Evolutionary conservation across 1,140 invertebrate genomes (phyloP).

Genomic region (Pseudoatta argentina): DNA sequence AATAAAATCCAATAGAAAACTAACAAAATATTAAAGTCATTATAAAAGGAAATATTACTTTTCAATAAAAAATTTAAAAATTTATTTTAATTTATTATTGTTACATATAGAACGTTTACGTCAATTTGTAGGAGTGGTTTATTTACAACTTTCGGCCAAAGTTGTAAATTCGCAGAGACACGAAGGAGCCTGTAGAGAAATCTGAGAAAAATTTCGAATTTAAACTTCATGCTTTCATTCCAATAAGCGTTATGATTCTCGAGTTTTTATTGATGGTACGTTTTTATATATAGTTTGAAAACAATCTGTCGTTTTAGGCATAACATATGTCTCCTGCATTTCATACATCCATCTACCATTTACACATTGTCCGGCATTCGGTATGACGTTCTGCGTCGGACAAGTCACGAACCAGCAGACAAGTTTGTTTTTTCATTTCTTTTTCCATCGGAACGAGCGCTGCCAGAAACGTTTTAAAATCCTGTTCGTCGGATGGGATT

Average conservation of each 20-base stretch:
- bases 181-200: background rate
- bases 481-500: slow-evolving; percentile 55
- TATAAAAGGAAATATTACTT: no score
- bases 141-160: no score
- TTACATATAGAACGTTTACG: no score
- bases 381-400: slow-evolving; percentile 38
- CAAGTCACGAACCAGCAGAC: slow-evolving; percentile 52
- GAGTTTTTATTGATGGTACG: slow-evolving; percentile 1
- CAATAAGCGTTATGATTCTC: background rate
- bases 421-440: slow-evolving; percentile 51
- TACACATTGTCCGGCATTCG: slow-evolving; percentile 43
- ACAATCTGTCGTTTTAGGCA: slow-evolving; percentile 19
- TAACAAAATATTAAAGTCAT: no score
- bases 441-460: slow-evolving; percentile 32
- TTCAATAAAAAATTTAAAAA: no score
- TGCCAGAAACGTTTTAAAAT: slow-evolving; percentile 62
- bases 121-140: no score
- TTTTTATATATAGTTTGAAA: slow-evolving; percentile 25
- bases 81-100: no score
- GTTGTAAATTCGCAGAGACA: background rate
- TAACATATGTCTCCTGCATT: slow-evolving; percentile 31
- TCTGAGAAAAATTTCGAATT: background rate
- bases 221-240: background rate
- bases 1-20: no score
- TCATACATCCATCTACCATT: slow-evolving; percentile 48